Conservation (phyloP, 2,888 invertebrate species). For the Callinectes sapidus region DNA sequence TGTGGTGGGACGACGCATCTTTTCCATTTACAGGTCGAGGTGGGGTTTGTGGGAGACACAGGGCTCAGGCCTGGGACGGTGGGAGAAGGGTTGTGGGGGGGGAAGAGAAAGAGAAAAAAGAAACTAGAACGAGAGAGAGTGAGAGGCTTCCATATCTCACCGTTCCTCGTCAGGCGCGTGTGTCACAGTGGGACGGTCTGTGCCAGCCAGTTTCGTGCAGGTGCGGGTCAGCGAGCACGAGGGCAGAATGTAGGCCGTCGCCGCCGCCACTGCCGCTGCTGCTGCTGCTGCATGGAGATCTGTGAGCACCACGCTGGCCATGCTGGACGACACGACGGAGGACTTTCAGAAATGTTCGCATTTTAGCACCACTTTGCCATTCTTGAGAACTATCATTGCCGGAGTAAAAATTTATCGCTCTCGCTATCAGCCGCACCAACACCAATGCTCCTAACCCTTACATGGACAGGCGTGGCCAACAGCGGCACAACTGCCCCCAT, state of each 20-base stretch:
- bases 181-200: slow-evolving; percentile 49
- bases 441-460: slow-evolving; percentile 57
- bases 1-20: not conserved
- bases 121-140: not conserved
- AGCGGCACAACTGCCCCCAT: slow-evolving; percentile 44
- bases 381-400: slow-evolving; percentile 53
- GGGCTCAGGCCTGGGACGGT: not conserved
- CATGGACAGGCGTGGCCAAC: slow-evolving; percentile 48
- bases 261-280: not conserved
- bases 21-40: not conserved
- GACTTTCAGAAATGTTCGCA: slow-evolving; percentile 45
- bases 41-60: not conserved
- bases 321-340: slow-evolving; percentile 29
- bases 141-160: slow-evolving; percentile 56
- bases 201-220: slow-evolving; percentile 47
- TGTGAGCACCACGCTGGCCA: not conserved
- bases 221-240: not conserved
- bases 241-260: not conserved
- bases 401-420: slow-evolving; percentile 53
- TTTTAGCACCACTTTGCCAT: slow-evolving; percentile 51
- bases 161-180: slow-evolving; percentile 48
- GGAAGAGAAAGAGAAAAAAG: not conserved
- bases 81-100: not conserved
- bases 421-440: slow-evolving; percentile 55
- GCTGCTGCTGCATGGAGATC: slow-evolving; percentile 22